Base-by-base conservation (phyloP, 2,113 vertebrate species). In the Catharus minimus region DNA sequence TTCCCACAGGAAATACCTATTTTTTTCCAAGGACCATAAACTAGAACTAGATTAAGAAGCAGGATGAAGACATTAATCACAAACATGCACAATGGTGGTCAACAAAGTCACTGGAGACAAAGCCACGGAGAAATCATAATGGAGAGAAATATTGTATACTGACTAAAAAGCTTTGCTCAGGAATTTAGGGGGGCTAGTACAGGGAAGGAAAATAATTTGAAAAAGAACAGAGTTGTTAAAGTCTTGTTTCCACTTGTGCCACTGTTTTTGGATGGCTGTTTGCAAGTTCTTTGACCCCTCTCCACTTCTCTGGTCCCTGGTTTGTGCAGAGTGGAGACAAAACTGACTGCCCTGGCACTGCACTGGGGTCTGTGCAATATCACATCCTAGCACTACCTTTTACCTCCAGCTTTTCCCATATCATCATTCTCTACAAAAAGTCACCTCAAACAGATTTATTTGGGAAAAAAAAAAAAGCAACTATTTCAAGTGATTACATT, bases 401-500 rank as follows among this genome's bases (percentile, higher is more conserved):
- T 67, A 67, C 43, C 30, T 72, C 27, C 13, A 65, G 2, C 26
- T 83, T 61, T 82, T 58, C 50, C 50, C 28, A 24, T 62, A 22
- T 5, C 21, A 74, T 17, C 13, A 10, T 49, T 73, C 17, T 53
- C 17, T 60, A 52, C 15, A 72, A 71, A 88, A 81, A 47, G 15
- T 27, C 33, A 67, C 32, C 20, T 74, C 56, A 46, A 91, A 41
- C 1, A 23, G 38, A 22, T 73, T 43, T 67, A 18, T 43, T 74
- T 24, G 4, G 1, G 2, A 1, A 11, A 43, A 22, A 73, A 33
- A 57, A 49, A 73, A 47, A 17, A 8, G 2, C 47, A 83, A 47
- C 12, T 7, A 30, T 89, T 95, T 94, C 86, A 89, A 96, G 86
- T 96, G 90, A 95, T 94, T 95, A 95, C 86, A 90, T 96, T 95